Evolutionary conservation across 2,888 invertebrate species (phyloP).

Genomic region (Papilio protenor): DNA sequence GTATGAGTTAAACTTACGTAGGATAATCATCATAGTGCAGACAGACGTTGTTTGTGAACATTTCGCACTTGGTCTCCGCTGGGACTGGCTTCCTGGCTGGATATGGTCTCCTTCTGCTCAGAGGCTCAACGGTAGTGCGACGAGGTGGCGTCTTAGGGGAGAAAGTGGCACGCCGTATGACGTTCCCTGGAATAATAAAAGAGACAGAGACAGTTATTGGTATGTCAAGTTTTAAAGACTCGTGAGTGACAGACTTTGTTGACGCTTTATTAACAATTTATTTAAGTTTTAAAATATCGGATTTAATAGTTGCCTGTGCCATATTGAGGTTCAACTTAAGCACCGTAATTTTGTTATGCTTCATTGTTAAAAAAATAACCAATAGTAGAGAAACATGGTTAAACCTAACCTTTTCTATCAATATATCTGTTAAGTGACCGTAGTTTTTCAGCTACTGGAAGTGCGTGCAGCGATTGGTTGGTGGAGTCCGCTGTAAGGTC

Average conservation of each 20-base stretch:
- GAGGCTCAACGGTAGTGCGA: slow-evolving; percentile 67
- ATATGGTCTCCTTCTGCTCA: slow-evolving; percentile 60
- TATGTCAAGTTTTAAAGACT: background rate
- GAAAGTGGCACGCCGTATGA: slow-evolving; percentile 71
- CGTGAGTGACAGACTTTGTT: background rate
- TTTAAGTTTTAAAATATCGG: no score
- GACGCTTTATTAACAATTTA: background rate
- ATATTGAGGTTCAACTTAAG: no score
- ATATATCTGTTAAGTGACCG: slow-evolving; percentile 73
- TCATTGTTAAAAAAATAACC: background rate
- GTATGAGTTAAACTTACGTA: slow-evolving; percentile 82
- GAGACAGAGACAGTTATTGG: background rate
- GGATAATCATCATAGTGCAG: slow-evolving; percentile 90
- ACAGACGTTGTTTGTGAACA: slow-evolving; percentile 89
- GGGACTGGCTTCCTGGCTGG: slow-evolving; percentile 65
- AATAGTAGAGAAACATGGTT: background rate
- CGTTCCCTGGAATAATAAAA: slow-evolving; percentile 58
- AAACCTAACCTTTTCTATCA: slow-evolving; percentile 73
- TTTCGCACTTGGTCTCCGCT: slow-evolving; percentile 82
- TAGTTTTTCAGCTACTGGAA: slow-evolving; percentile 78
- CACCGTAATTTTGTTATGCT: no score
- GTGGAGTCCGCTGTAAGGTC: slow-evolving; percentile 70
- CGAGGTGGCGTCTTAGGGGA: slow-evolving; percentile 64
- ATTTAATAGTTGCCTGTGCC: no score
- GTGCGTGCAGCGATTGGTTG: slow-evolving; percentile 73